Base-by-base conservation (phyloP, 2,888 invertebrate genomes). In the Clunio marinus region DNA sequence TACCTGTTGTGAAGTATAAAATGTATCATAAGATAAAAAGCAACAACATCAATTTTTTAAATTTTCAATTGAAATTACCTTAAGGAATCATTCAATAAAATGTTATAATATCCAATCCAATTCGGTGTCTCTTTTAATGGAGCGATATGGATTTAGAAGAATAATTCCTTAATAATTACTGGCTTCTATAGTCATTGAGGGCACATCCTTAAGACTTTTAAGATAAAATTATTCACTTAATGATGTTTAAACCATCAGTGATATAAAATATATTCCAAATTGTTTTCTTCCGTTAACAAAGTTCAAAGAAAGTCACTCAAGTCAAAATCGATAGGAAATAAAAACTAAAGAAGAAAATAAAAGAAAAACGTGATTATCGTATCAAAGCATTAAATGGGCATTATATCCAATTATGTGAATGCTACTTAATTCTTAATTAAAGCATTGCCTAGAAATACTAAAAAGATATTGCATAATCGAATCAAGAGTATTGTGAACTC, bases 261-360 rank as follows among this genome's bases (percentile, higher is more conserved):
- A 57, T 27, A 25, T 57, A 22, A 22, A 22, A 4, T 57, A 8
- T 27, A 2, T 27, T 57, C 27, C 27, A 27, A 57, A 3, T 57
- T 20, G 27, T 8, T 13, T 57, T 55, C 35, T 63, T 41, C 62
- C 22, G 35, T 22, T 66, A 20, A 1, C 28, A 37, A 15, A 1
- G 37, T 28, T 65, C 20, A 66, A 25, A 66, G 55, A 20, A 66
- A 66, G 4, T 66, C 66, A 24, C 55, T 66, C 51, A 66, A 55
- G 15, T 66, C 66, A 46, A 66, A 66, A 22, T 66, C 66, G 51
- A 66, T 66, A 17, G 66, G 66, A 17, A 66, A 66, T 32, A 66
- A 55, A n/a, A 66, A n/a, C 66, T 66, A 32, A 20, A 65, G n/a
- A n/a, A 65, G 28, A 13, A 57, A 57, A 17, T 20, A 17, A 51